Conservation (phyloP, 2,113 vertebrate genomes). For the Epinephelus lanceolatus region DNA sequence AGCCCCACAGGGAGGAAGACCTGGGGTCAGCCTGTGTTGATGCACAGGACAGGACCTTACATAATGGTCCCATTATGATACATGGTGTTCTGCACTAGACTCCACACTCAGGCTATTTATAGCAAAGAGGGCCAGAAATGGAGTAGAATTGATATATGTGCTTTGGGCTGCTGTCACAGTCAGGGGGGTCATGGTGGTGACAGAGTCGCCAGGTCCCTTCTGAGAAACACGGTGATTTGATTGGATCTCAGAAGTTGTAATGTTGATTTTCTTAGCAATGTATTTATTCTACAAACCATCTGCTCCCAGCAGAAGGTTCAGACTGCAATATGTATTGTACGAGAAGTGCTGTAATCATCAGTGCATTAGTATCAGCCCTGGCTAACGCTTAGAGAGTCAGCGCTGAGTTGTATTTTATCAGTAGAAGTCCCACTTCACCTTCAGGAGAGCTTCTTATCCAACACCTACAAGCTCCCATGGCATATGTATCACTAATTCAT, state of each 20-base stretch:
- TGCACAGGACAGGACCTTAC: slow-evolving; percentile 45
- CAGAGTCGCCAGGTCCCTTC: background rate
- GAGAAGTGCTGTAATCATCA: background rate
- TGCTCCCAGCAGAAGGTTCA: background rate
- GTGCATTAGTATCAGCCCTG: background rate
- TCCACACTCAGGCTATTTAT: slow-evolving; percentile 63
- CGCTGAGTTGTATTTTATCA: too few species aligned
- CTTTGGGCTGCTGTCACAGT: slow-evolving; percentile 18
- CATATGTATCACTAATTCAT: background rate
- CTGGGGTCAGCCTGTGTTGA: slow-evolving; percentile 23
- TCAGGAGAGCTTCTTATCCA: background rate
- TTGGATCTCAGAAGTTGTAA: background rate
- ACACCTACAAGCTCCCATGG: too few species aligned
- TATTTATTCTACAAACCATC: slow-evolving; percentile 9
- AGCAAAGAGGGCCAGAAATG: slow-evolving; percentile 46
- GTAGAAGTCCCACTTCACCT: background rate
- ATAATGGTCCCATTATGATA: slow-evolving; percentile 63
- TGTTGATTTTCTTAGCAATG: background rate
- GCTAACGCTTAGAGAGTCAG: background rate
- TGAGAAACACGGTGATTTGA: background rate
- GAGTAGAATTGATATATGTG: slow-evolving; percentile 52
- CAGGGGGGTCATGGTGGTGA: background rate
- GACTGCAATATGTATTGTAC: background rate
- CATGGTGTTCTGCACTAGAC: slow-evolving; percentile 40
- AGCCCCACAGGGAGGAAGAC: slow-evolving; percentile 3